Evolutionary conservation across 2,888 invertebrate genomes (phyloP).

Genomic region (Dynastes hyllus): DNA sequence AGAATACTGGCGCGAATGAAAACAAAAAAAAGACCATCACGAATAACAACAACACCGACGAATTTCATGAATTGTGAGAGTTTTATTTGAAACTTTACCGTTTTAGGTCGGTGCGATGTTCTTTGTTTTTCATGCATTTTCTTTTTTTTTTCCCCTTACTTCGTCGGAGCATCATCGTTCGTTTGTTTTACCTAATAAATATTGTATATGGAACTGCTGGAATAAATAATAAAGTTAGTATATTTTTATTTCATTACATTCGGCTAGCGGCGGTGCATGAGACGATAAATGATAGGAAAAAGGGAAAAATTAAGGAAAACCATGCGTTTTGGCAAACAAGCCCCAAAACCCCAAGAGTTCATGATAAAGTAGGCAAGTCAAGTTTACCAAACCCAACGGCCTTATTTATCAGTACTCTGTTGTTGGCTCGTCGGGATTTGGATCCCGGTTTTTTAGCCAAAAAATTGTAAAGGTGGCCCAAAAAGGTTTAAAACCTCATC

Average conservation of each 20-base stretch:
- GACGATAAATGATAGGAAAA: conserved; percentile 1
- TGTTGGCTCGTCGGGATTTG: too few species aligned
- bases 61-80: conserved; percentile 18
- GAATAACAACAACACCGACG: not conserved
- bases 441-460: too few species aligned
- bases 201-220: conserved; percentile 1
- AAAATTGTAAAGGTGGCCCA: too few species aligned
- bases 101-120: not conserved
- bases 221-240: conserved; percentile 12
- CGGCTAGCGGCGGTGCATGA: not conserved
- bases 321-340: not conserved
- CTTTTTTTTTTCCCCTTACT: not conserved
- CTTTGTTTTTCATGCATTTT: conserved; percentile 19
- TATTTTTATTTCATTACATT: conserved; percentile 30
- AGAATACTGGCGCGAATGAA: not conserved
- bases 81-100: conserved; percentile 22
- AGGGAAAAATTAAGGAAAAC: too few species aligned
- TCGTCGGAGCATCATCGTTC: not conserved
- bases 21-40: not conserved
- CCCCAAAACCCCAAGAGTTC: too few species aligned
- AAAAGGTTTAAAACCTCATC: too few species aligned
- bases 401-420: too few species aligned
- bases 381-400: too few species aligned
- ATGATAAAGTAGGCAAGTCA: too few species aligned
- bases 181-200: conserved; percentile 23